Conservation (phyloP, 2,888 invertebrate species). For the Dascillus cervinus region DNA sequence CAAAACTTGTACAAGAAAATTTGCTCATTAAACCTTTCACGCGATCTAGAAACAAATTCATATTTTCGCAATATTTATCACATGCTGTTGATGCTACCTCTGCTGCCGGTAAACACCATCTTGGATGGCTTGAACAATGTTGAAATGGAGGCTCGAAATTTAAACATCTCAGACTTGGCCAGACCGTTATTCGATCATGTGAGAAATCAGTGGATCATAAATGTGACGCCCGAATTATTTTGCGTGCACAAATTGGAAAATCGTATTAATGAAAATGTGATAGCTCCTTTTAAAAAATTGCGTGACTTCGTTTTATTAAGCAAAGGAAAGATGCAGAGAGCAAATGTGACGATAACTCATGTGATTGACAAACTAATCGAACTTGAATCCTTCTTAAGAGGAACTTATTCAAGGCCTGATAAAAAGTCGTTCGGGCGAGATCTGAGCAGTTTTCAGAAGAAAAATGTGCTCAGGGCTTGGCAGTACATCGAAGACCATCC, state of each 20-base stretch:
- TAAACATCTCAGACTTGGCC: conserved; percentile 23
- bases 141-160: conserved; percentile 30
- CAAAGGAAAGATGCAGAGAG: conserved; percentile 29
- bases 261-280: conserved; percentile 37
- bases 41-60: conserved; percentile 34
- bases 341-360: conserved; percentile 22
- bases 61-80: conserved; percentile 36
- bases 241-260: conserved; percentile 37
- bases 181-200: conserved; percentile 31
- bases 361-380: conserved; percentile 36
- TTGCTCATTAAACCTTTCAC: conserved; percentile 30
- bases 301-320: conserved; percentile 32
- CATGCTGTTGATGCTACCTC: conserved; percentile 37
- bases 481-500: conserved; percentile 36
- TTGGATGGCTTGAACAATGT: conserved; percentile 34
- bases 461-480: conserved; percentile 37
- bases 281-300: conserved; percentile 38
- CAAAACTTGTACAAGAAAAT: conserved; percentile 38
- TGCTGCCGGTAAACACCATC: conserved; percentile 38
- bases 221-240: conserved; percentile 36
- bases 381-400: conserved; percentile 31
- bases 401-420: conserved; percentile 25
- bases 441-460: conserved; percentile 36
- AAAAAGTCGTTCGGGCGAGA: conserved; percentile 34
- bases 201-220: conserved; percentile 31